Base-by-base conservation (phyloP, 2,888 invertebrate species). In the Brachylomia viminalis region DNA sequence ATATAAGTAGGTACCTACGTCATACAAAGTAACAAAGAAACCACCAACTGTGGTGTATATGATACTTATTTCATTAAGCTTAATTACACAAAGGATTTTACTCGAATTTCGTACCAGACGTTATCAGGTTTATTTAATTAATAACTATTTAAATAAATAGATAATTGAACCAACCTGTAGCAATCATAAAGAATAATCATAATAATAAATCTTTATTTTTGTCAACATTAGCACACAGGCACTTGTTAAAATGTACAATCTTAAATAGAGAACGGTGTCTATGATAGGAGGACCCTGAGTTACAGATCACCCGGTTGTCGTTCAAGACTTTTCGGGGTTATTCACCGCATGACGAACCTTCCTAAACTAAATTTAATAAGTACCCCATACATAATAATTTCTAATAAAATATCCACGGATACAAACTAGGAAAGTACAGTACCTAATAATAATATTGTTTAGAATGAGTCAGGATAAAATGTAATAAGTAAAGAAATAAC, bases 391-490 rank as follows among this genome's bases (percentile, higher is more conserved):
- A 49, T 30, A 52, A n/a, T 52, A 30, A 8, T 54, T 54, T 64
- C 10, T 23, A 38, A 69, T 4, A 47, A 30, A 77, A 68, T 64
- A 68, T 64, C 45, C 49, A 47, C 33, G 0, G 13, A 42, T 10
- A 38, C n/a, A 17, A 30, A 20, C 62, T 23, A 56, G 67, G 58
- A 84, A 73, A 79, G 45, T 23, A 68, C 33, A 59, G 33, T 61
- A n/a, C n/a, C n/a, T n/a, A 67, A 61, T 47, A 61, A 83, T 42
- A 64, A 66, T 54, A 70, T 20, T 59, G 27, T 62, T 62, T 54
- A 17, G 38, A 75, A 62, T 90, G 90, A 90, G 72, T 90, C 91
- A 90, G 77, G 58, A 67, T 69, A 78, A 69, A 68, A 67, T 64
- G 61, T 56, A 45, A 64, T 66, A 38, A 6, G 5, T 4, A 69